Evolutionary conservation across 2,113 vertebrate species (phyloP).

Genomic region (Prolemur simus): DNA sequence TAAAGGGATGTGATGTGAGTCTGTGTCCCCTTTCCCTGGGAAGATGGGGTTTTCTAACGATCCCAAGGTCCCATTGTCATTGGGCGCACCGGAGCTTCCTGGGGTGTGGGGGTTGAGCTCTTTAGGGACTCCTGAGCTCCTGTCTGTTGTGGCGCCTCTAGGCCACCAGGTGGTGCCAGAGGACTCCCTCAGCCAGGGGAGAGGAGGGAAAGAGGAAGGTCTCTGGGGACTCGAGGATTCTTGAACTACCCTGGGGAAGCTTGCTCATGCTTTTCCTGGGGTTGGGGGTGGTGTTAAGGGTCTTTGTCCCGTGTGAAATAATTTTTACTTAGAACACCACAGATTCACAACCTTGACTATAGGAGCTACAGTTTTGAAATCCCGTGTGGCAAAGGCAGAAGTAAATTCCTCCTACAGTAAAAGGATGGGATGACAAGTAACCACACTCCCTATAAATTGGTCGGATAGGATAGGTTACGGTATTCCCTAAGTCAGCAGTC

Average conservation of each 20-base stretch:
- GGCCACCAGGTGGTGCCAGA: not conserved
- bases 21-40: not conserved
- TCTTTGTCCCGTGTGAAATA: no score
- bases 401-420: not conserved
- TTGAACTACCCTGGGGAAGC: not conserved
- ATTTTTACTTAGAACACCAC: no score
- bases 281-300: no score
- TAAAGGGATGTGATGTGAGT: not conserved
- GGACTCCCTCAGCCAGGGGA: not conserved
- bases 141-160: not conserved
- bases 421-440: not conserved
- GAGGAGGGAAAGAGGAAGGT: accelerated
- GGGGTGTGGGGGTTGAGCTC: not conserved
- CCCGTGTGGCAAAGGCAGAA: not conserved
- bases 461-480: not conserved
- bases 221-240: not conserved
- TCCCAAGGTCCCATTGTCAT: not conserved
- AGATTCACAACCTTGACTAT: not conserved
- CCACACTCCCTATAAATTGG: no score
- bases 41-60: not conserved
- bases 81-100: not conserved
- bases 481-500: not conserved
- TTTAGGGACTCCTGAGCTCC: no score
- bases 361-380: not conserved
- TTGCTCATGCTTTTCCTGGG: not conserved